phyloP scores from a whole-genome alignment of 2,113 vertebrate genomes.

The Isurus oxyrinchus region DNA sequence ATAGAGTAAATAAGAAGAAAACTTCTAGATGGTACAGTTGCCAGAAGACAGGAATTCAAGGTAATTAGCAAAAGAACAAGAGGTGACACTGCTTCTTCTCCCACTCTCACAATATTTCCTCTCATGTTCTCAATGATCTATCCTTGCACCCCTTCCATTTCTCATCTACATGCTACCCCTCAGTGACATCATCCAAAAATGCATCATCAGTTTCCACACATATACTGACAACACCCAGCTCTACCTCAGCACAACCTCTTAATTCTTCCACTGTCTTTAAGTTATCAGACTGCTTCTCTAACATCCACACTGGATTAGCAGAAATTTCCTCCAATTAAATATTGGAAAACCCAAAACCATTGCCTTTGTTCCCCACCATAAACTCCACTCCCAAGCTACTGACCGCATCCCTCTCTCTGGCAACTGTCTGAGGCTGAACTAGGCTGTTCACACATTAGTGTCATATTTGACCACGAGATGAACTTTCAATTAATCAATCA shows the following conservation, averaged over 20 bases:
- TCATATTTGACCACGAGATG: not conserved
- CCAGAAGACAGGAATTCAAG: not conserved
- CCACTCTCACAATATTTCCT: not conserved
- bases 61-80: not conserved
- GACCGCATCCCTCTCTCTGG: not conserved
- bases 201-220: not conserved
- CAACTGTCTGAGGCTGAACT: not conserved
- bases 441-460: not conserved
- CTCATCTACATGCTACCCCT: not conserved
- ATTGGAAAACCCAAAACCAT: not conserved
- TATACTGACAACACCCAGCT: not conserved
- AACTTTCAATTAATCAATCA: not conserved
- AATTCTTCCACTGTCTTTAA: not conserved
- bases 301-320: not conserved
- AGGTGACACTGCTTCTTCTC: not conserved
- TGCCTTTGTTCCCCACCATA: not conserved
- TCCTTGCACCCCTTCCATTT: not conserved
- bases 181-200: not conserved
- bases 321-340: not conserved
- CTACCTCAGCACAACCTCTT: not conserved
- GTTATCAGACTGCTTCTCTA: not conserved
- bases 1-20: not conserved
- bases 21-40: not conserved
- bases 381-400: not conserved
- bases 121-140: not conserved